Conservation (phyloP, 2,888 invertebrate genomes). For the Macrophya alboannulata region DNA sequence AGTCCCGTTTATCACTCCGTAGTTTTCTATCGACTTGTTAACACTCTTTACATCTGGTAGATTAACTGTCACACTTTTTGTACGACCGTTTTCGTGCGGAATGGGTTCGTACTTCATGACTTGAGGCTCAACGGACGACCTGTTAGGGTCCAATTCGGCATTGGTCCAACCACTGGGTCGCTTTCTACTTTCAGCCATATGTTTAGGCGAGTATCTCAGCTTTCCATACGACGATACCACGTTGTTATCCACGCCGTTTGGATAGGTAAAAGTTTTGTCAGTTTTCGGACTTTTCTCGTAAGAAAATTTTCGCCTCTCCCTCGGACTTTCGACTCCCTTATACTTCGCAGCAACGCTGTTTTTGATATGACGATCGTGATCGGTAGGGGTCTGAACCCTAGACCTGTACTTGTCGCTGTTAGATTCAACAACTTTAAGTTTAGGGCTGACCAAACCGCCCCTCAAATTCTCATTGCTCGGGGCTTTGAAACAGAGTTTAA, state of each 20-base stretch:
- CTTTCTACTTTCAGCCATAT: conserved; percentile 65
- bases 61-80: conserved; percentile 59
- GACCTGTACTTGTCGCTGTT: conserved; percentile 66
- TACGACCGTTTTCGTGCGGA: conserved; percentile 65
- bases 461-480: conserved; percentile 63
- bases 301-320: conserved; percentile 63
- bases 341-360: conserved; percentile 62
- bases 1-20: conserved; percentile 59
- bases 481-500: conserved; percentile 66
- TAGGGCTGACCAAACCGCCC: conserved; percentile 66
- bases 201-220: conserved; percentile 67
- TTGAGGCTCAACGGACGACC: conserved; percentile 57
- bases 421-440: conserved; percentile 64
- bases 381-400: conserved; percentile 65
- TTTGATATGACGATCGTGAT: conserved; percentile 68
- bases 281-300: conserved; percentile 67
- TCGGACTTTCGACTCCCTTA: conserved; percentile 64
- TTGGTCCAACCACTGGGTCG: conserved; percentile 68
- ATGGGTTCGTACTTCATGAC: conserved; percentile 64
- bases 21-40: conserved; percentile 51
- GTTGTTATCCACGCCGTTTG: conserved; percentile 63
- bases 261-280: conserved; percentile 65
- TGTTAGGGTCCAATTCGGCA: conserved; percentile 66
- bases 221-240: conserved; percentile 65
- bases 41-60: conserved; percentile 58